Percentiles rank a stretch among this genome's conserved stretches.
Conservation (phyloP, 2,888 invertebrate species). For the Agrochola litura region DNA sequence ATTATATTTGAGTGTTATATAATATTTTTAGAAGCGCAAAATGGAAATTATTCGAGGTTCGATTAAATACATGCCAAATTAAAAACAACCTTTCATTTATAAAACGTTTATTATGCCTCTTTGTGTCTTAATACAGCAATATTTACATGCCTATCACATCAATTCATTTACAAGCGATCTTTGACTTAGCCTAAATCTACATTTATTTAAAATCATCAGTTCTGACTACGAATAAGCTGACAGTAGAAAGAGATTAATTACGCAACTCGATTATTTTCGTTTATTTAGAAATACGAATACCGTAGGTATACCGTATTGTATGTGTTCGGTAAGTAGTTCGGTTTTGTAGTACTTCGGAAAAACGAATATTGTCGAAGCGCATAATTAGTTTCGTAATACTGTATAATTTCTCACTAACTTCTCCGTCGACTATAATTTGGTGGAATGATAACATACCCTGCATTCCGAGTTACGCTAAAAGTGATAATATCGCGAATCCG, state of each 20-base stretch:
- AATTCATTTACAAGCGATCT: slow-evolving; percentile 42
- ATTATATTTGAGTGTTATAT: neutral
- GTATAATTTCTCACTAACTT: slow-evolving; percentile 30
- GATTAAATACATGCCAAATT: neutral
- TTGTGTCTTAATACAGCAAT: slow-evolving; percentile 39
- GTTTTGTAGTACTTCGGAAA: neutral
- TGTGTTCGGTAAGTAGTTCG: too few species aligned
- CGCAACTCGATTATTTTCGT: slow-evolving; percentile 5
- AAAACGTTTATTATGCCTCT: slow-evolving; percentile 57
- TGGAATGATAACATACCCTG: slow-evolving; percentile 39
- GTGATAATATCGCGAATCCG: too few species aligned
- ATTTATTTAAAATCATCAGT: slow-evolving; percentile 39
- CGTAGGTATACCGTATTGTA: neutral
- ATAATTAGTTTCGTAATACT: slow-evolving; percentile 25
- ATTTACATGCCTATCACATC: slow-evolving; percentile 51
- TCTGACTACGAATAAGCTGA: slow-evolving; percentile 48
- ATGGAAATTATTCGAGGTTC: too few species aligned
- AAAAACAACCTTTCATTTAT: slow-evolving; percentile 19
- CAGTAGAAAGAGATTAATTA: slow-evolving; percentile 13
- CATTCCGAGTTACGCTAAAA: too few species aligned
- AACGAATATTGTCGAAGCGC: neutral
- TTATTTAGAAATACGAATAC: neutral
- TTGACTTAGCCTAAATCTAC: slow-evolving; percentile 28
- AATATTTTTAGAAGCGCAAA: neutral
- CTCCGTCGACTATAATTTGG: slow-evolving; percentile 8